phyloP scores from a whole-genome alignment of 2,113 vertebrate species.

The Probosciger aterrimus region DNA sequence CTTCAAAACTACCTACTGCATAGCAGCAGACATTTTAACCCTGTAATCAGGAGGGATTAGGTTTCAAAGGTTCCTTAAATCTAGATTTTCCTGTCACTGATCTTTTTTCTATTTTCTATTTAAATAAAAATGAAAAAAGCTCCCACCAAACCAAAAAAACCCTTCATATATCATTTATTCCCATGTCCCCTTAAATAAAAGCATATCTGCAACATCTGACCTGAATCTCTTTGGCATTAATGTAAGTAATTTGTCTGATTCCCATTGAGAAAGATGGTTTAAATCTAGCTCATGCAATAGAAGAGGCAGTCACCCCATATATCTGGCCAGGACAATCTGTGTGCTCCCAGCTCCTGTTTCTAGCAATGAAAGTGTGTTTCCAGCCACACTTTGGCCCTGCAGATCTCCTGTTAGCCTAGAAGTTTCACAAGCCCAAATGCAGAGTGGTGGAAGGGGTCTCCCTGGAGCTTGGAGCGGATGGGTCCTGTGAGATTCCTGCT shows the following conservation, averaged over 20 bases:
- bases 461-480: background rate
- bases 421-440: background rate
- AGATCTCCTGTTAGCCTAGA: background rate
- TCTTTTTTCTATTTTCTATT: background rate
- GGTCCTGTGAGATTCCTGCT: background rate
- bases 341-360: background rate
- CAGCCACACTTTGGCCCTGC: background rate
- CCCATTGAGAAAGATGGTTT: background rate
- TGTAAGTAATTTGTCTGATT: background rate
- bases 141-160: background rate
- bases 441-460: background rate
- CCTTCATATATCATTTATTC: background rate
- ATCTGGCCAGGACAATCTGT: background rate
- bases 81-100: background rate
- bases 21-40: background rate
- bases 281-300: background rate
- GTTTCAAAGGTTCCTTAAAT: background rate
- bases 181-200: background rate
- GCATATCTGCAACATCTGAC: background rate
- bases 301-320: background rate
- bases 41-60: background rate
- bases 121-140: background rate
- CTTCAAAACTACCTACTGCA: background rate
- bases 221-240: background rate
- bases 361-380: background rate